These are phyloP conservation scores for Melanotaenia pygmaea DNA, from an alignment of 2,797 vertebrate species.

Conservation along the genomic window DNA sequence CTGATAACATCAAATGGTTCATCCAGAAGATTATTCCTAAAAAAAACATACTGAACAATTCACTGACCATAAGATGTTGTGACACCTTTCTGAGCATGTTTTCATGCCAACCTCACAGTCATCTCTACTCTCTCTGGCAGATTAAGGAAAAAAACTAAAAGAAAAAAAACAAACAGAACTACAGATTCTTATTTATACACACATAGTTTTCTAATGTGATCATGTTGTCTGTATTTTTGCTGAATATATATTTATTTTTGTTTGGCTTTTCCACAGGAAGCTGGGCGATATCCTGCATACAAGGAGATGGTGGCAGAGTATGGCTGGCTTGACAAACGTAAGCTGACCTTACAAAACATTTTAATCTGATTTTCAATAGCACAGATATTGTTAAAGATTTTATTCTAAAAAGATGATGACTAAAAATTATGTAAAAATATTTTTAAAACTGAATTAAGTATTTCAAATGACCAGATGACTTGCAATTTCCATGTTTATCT, in stretches of 20 bases:
- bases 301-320: slow-evolving; percentile 99
- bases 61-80: no score
- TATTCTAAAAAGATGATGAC: neutral
- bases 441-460: no score
- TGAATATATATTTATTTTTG: slow-evolving; percentile 6
- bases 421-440: neutral
- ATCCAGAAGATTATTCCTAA: neutral
- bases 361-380: neutral
- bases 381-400: neutral
- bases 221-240: neutral
- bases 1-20: neutral
- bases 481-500: neutral
- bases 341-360: slow-evolving; percentile 53
- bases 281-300: slow-evolving; percentile 95
- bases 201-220: neutral
- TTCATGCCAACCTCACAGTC: neutral
- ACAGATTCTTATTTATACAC: neutral
- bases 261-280: slow-evolving; percentile 84
- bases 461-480: neutral
- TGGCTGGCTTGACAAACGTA: slow-evolving; percentile 95
- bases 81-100: neutral
- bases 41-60: no score
- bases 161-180: no score
- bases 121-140: neutral
- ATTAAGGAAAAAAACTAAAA: no score